A percentile compares a stretch with the other conserved stretches of the same genome.
These are phyloP conservation scores for Drosophila seguyi DNA, from an alignment of 1,140 invertebrate genomes.

Conservation along the genomic window DNA sequence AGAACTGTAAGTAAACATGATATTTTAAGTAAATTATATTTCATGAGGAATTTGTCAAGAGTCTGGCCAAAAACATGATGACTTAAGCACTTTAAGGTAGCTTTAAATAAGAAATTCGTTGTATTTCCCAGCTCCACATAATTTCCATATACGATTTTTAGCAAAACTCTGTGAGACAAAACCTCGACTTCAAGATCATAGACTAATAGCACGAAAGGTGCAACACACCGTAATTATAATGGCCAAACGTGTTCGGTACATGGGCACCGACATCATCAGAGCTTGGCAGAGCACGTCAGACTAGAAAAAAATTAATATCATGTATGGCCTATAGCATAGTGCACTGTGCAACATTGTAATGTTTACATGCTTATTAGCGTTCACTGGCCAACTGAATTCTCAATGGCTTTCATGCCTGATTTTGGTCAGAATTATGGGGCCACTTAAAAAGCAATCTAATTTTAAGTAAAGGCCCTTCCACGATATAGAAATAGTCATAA, in stretches of 20 bases:
- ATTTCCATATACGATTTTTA: slow-evolving; percentile 22
- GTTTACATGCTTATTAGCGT: slow-evolving; percentile 19
- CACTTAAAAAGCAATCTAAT: slow-evolving; percentile 7
- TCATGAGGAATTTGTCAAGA: background rate
- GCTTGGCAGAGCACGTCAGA: slow-evolving; percentile 25
- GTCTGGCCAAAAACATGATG: background rate
- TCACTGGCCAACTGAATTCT: slow-evolving; percentile 1
- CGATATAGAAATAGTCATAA: background rate
- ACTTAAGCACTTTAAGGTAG: background rate
- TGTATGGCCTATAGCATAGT: slow-evolving; percentile 9
- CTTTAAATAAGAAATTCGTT: slow-evolving; percentile 13
- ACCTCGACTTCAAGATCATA: slow-evolving; percentile 61
- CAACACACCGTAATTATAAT: slow-evolving; percentile 58
- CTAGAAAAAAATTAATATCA: slow-evolving; percentile 19
- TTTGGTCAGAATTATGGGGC: slow-evolving; percentile 8
- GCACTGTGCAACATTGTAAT: slow-evolving; percentile 22
- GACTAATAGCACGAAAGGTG: slow-evolving; percentile 55
- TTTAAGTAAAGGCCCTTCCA: background rate
- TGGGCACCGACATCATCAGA: slow-evolving; percentile 19
- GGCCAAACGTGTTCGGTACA: slow-evolving; percentile 53
- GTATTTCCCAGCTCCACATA: slow-evolving; percentile 7
- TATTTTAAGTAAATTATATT: too few species aligned
- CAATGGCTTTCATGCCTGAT: slow-evolving; percentile 12
- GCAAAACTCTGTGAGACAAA: slow-evolving; percentile 31
- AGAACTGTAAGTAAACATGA: slow-evolving; percentile 91